A percentile compares a stretch with the other conserved stretches of the same genome.
These are phyloP conservation scores for Trematomus loennbergii DNA, from an alignment of 2,113 vertebrate species.

Conservation along the genomic window DNA sequence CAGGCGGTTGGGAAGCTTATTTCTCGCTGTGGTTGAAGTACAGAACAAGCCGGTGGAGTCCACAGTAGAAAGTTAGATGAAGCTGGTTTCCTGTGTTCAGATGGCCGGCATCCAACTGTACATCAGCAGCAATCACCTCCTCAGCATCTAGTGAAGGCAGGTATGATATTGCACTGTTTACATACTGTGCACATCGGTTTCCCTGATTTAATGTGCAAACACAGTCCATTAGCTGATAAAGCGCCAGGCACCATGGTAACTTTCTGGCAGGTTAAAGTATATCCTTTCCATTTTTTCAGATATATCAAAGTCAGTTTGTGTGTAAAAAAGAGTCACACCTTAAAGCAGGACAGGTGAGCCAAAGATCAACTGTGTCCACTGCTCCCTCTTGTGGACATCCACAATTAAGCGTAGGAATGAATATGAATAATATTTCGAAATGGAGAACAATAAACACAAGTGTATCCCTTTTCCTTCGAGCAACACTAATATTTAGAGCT, in stretches of 20 bases:
- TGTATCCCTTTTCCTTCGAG: constrained; percentile 7
- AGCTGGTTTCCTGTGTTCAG: constrained; percentile 74
- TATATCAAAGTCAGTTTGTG: not conserved
- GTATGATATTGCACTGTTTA: not conserved
- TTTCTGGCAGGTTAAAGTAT: not conserved
- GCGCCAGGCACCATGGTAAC: not conserved
- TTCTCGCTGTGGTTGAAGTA: constrained; percentile 49
- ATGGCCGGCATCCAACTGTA: constrained; percentile 63
- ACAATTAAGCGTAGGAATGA: not conserved
- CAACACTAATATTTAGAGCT: constrained; percentile 32
- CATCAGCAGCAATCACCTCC: constrained; percentile 30
- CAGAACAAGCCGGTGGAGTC: constrained; percentile 39
- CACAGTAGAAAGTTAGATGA: constrained; percentile 42
- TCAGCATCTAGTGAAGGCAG: constrained; percentile 14
- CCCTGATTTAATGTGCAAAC: constrained; percentile 6
- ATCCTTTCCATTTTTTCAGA: constrained; percentile 4
- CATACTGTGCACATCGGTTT: not conserved
- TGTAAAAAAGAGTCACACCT: not conserved
- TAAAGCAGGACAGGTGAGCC: constrained; percentile 18
- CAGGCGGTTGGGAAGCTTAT: constrained; percentile 52
- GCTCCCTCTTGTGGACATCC: constrained; percentile 63
- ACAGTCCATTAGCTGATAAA: not conserved
- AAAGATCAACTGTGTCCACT: constrained; percentile 55
- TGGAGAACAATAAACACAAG: not conserved
- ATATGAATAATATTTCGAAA: not conserved